These are phyloP conservation scores for Barypeithes pellucidus DNA, from an alignment of 2,888 invertebrate genomes.

Conservation along the genomic window DNA sequence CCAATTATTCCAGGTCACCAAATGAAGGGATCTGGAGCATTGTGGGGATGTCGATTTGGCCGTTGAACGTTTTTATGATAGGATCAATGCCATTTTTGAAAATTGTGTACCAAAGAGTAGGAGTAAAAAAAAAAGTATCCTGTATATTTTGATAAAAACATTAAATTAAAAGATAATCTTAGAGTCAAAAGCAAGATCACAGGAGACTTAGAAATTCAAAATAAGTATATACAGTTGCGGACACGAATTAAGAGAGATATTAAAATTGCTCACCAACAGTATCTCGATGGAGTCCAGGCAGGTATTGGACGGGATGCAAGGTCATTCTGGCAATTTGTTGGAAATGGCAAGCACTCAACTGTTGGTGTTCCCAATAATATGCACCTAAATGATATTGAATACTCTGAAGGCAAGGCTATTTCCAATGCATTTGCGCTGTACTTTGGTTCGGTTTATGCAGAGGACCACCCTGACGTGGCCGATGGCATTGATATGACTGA, in stretches of 20 bases:
- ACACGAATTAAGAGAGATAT: not conserved
- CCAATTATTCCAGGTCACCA: not conserved
- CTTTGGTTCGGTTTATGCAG: not conserved
- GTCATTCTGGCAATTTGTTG: not conserved
- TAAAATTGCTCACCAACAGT: not conserved
- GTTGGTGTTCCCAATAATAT: not conserved
- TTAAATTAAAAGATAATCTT: not conserved
- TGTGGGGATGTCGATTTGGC: not conserved
- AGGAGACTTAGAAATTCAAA: not conserved
- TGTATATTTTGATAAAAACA: not conserved
- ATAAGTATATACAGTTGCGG: not conserved
- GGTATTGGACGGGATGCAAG: not conserved
- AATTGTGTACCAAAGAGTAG: not conserved
- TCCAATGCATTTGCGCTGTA: not conserved
- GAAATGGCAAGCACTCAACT: not conserved
- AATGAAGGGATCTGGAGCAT: not conserved
- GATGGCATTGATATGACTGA: not conserved
- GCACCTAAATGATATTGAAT: not conserved
- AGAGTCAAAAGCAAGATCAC: not conserved
- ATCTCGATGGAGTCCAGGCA: not conserved
- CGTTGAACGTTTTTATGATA: not conserved
- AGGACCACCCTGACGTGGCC: not conserved
- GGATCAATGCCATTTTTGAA: not conserved
- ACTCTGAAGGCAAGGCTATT: not conserved
- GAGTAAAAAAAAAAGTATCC: not conserved